Evolutionary conservation across 1,140 invertebrate species (phyloP), one percentile per base, ranked within the genome.

Genomic region (Tribolium madens): DNA sequence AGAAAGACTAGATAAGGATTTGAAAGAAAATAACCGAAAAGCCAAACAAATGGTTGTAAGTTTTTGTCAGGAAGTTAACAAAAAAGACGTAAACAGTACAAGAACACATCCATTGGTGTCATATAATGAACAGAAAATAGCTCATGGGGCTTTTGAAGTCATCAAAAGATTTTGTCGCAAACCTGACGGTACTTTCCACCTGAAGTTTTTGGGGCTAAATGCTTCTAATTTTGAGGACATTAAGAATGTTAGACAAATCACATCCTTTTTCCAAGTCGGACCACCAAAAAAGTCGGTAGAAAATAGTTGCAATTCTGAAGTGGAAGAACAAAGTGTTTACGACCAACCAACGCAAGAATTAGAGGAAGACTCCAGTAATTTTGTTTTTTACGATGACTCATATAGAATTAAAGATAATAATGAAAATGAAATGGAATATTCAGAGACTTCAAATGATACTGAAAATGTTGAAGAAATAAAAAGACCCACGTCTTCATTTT

Each of bases 1-100:
- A 48, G 95, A 97, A 84, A 89, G 97, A 53, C 86, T 98, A n/a
- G 89, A 93, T 50, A 91, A 93, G 83, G 97, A 98, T 88, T 89
- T 88, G 10, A 86, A 88, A 71, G 92, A 92, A 85, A 93, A 92
- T 80, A 91, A 92, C 79, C 87, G 93, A 31, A 89, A 87, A 15
- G 92, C 92, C 0, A 91, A 90, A 48, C 88, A 92, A 80, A 89
- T 94, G 84, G 90, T 89, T 2, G 84, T 92, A 1, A 89, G 87
- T 81, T 92, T 89, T 80, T 85, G 88, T 0, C 90, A 91, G 79
- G 84, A 90, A 75, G 83, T 88, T 17, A 88, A 92, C 80, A 88
- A 88, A 10, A 89, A 87, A 74, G 89, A 90, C 48, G 81, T 89
- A 2, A 87, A 89, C 9, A 91, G 91, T 79, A 92, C 92, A 1